These are phyloP conservation scores for Megalonaias nervosa DNA, from an alignment of 1,140 invertebrate species.

Conservation along the genomic window DNA sequence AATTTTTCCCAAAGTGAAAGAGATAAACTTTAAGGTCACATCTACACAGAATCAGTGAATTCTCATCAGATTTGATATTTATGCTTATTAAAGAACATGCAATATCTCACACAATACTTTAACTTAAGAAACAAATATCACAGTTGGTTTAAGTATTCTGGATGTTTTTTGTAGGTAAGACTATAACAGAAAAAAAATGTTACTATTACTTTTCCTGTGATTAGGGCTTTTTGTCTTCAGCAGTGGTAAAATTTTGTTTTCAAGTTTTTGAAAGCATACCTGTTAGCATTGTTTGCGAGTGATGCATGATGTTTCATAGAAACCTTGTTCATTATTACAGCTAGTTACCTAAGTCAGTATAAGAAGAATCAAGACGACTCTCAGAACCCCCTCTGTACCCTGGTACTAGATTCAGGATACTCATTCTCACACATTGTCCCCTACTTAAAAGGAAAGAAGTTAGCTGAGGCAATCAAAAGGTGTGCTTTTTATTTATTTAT, in stretches of 20 bases:
- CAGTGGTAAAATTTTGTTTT: neutral
- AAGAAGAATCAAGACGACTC: conserved; percentile 72
- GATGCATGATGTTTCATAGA: neutral
- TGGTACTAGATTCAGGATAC: conserved; percentile 94
- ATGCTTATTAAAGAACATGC: too few relatives aligned
- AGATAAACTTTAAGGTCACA: too few relatives aligned
- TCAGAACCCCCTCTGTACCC: conserved; percentile 78
- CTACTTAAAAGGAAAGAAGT: conserved; percentile 91
- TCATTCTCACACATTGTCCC: conserved; percentile 97
- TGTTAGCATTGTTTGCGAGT: neutral
- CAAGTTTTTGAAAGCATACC: neutral
- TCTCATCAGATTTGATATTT: too few relatives aligned
- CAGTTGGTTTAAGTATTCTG: neutral
- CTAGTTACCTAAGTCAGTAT: conserved; percentile 74
- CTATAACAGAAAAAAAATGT: too few relatives aligned
- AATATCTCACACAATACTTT: too few relatives aligned
- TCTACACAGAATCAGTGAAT: too few relatives aligned
- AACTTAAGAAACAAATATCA: too few relatives aligned
- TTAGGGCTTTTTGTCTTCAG: neutral
- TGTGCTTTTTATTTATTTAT: conserved; percentile 22
- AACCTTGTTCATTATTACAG: conserved; percentile 62
- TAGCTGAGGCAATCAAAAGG: conserved; percentile 76
- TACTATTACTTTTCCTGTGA: neutral
- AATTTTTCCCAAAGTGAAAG: too few relatives aligned
- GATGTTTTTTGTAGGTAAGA: neutral